Percentiles rank a stretch among this genome's conserved stretches.
phyloP scores from a whole-genome alignment of 2,113 vertebrate genomes.

The Castor canadensis region DNA sequence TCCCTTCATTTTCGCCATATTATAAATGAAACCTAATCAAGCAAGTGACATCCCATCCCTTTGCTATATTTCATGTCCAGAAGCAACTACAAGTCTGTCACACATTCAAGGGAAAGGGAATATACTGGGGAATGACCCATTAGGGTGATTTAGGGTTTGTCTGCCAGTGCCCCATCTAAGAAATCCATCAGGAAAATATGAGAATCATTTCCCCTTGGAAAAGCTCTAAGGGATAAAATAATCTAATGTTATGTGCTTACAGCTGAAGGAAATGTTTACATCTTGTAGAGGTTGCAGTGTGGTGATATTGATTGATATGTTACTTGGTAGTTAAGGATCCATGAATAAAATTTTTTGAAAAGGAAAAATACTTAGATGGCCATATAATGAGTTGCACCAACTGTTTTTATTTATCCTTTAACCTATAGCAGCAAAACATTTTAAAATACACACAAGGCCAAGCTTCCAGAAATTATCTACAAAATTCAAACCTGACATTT shows the following conservation, averaged over 20 bases:
- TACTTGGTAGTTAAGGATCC: neutral
- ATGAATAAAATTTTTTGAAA: neutral
- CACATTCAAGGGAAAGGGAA: neutral
- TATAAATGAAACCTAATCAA: neutral
- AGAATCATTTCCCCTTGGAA: neutral
- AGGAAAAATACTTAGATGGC: neutral
- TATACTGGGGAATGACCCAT: neutral
- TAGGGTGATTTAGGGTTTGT: neutral
- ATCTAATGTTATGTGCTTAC: neutral
- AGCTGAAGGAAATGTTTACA: neutral
- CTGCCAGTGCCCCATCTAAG: neutral
- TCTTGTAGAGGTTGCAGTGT: neutral
- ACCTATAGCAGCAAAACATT: neutral
- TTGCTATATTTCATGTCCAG: neutral
- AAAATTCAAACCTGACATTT: conserved; percentile 55
- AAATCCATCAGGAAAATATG: neutral
- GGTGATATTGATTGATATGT: neutral
- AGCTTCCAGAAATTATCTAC: conserved; percentile 36
- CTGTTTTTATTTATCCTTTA: conserved; percentile 12
- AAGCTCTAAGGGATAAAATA: neutral
- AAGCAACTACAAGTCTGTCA: neutral
- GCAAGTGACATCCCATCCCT: neutral
- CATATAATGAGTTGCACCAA: neutral
- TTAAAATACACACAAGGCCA: neutral
- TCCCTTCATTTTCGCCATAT: neutral